These are phyloP conservation scores for Ctenopoma multispine DNA, from an alignment of 2,797 vertebrate genomes.

Conservation along the genomic window DNA sequence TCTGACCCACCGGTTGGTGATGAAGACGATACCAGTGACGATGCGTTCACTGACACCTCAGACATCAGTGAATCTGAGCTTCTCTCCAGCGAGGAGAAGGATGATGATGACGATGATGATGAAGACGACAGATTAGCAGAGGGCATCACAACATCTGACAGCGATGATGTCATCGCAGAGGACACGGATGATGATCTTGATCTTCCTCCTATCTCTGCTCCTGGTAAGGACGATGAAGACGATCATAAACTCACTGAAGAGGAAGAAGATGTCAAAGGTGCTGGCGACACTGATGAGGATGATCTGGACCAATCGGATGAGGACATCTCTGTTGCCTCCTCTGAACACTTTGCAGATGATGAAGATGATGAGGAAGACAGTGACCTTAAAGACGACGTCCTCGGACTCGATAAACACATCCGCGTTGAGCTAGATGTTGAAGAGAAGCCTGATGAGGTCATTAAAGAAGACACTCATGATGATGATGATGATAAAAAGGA, in stretches of 20 bases:
- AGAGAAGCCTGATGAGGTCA: slow-evolving; percentile 42
- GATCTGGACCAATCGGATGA: slow-evolving; percentile 63
- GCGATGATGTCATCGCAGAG: slow-evolving; percentile 35
- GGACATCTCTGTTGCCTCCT: slow-evolving; percentile 62
- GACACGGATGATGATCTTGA: slow-evolving; percentile 58
- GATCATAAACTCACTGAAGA: slow-evolving; percentile 39
- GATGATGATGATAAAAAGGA: slow-evolving; percentile 12
- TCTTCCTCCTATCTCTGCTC: slow-evolving; percentile 47
- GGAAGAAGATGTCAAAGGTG: slow-evolving; percentile 17
- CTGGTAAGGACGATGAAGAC: slow-evolving; percentile 51
- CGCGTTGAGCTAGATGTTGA: slow-evolving; percentile 21
- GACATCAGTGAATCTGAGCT: slow-evolving; percentile 44
- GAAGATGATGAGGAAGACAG: slow-evolving; percentile 70
- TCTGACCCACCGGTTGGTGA: slow-evolving; percentile 40
- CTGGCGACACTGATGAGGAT: slow-evolving; percentile 34
- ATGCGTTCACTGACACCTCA: slow-evolving; percentile 47
- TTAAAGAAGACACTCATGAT: slow-evolving; percentile 18
- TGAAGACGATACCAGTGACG: slow-evolving; percentile 43
- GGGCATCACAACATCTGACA: slow-evolving; percentile 25
- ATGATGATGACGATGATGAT: slow-evolving; percentile 38
- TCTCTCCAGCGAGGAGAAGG: slow-evolving; percentile 52
- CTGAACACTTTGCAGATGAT: slow-evolving; percentile 75
- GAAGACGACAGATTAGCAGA: slow-evolving; percentile 62
- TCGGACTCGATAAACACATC: slow-evolving; percentile 19
- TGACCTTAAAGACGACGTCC: slow-evolving; percentile 35